Evolutionary conservation across 1,140 invertebrate species (phyloP), one percentile per base, ranked within the genome.

Genomic region (Heliconius congener): DNA sequence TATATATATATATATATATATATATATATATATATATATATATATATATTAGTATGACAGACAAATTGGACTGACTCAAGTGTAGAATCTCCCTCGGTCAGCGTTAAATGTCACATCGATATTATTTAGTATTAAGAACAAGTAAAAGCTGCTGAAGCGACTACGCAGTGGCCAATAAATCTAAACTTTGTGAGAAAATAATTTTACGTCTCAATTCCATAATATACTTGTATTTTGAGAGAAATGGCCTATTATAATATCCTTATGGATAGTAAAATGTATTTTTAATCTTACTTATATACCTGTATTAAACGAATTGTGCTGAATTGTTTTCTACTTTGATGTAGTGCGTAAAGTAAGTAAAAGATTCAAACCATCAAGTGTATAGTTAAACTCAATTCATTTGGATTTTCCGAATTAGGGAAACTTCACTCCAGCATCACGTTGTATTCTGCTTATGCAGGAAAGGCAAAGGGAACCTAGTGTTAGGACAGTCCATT

Each of bases 101-200:
- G 85, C 87, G 84, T 74, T 74, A 55, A 52, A 73, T 66, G 71
- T 77, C 71, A 79, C 79, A 79, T 82, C 75, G 30, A 88, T 90
- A 90, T 93, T 91, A 94, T 93, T 92, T 93, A 93, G 85, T 90
- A 88, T 88, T 88, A 90, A 88, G 87, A 89, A 90, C 86, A 91
- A 91, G 86, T 89, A 91, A 88, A 91, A 90, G 85, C 81, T 90
- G 86, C 85, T 87, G 88, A 90, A 83, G 79, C 81, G 90, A 50
- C 34, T 88, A 86, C 87, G 86, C 85, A 87, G 88, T 87, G 81
- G 82, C 84, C 90, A 90, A 94, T 94, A 93, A 94, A 94, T 92
- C 90, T 91, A 91, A 93, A 91, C 87, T 93, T 92, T 88, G 84
- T 77, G 86, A 88, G 87, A 90, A 91, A 92, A 89, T 92, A 92